phyloP scores from a whole-genome alignment of 2,113 vertebrate genomes.

The Pygoscelis antarcticus region DNA sequence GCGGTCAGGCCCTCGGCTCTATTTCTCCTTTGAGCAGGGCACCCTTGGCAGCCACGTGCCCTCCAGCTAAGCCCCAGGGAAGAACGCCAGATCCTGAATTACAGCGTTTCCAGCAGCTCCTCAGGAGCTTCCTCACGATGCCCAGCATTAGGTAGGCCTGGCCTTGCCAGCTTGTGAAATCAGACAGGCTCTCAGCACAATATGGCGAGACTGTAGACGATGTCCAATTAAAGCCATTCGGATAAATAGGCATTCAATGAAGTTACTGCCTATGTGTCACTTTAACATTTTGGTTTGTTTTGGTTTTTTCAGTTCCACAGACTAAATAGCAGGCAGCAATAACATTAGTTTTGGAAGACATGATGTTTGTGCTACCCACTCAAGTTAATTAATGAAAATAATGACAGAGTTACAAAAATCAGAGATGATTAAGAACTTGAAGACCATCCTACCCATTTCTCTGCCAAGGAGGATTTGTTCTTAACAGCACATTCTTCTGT shows the following conservation, averaged over 20 bases:
- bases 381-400: slow-evolving; percentile 44
- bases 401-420: slow-evolving; percentile 21
- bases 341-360: slow-evolving; percentile 22
- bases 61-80: neutral
- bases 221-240: neutral
- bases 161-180: neutral
- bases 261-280: neutral
- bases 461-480: neutral
- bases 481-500: neutral
- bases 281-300: neutral
- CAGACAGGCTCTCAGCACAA: neutral
- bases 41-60: neutral
- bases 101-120: neutral
- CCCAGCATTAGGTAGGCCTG: neutral
- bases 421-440: slow-evolving; percentile 37
- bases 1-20: fast-evolving
- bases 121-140: neutral
- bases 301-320: neutral
- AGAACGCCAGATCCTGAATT: neutral
- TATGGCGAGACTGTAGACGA: neutral
- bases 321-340: slow-evolving; percentile 31
- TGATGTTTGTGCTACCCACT: slow-evolving; percentile 25
- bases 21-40: neutral
- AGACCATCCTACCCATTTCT: neutral
- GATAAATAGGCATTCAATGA: neutral